These are phyloP conservation scores for Drosophila greeni DNA, from an alignment of 2,888 invertebrate genomes.

Conservation along the genomic window DNA sequence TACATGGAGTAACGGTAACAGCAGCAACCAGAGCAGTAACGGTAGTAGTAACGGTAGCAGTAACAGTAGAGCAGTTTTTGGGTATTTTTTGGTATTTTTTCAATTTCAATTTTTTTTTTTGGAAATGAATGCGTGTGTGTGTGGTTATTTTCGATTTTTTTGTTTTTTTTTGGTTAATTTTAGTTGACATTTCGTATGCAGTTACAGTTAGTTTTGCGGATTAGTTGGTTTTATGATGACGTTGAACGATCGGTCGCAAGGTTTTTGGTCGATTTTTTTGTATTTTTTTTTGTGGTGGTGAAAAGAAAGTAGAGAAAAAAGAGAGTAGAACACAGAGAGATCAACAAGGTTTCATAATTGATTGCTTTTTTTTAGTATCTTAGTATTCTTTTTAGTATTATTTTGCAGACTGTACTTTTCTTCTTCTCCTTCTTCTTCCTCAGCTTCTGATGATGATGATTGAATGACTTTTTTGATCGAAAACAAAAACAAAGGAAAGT, in stretches of 20 bases:
- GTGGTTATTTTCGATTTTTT: not conserved
- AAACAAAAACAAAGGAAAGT: slow-evolving; percentile 2
- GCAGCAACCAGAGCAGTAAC: slow-evolving; percentile 52
- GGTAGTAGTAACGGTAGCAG: slow-evolving; percentile 50
- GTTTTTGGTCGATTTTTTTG: slow-evolving; percentile 40
- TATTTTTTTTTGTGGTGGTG: slow-evolving; percentile 28
- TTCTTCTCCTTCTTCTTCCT: slow-evolving; percentile 41
- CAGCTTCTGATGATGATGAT: slow-evolving; percentile 43
- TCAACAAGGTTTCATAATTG: slow-evolving; percentile 47
- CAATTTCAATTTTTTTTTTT: slow-evolving; percentile 51
- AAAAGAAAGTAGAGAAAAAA: slow-evolving; percentile 70
- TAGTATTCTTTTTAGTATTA: slow-evolving; percentile 6
- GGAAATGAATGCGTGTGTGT: slow-evolving; percentile 44
- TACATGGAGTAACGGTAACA: slow-evolving; percentile 48
- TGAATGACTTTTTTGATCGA: slow-evolving; percentile 28
- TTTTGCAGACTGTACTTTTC: slow-evolving; percentile 42
- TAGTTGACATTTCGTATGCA: slow-evolving; percentile 56
- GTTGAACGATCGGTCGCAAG: slow-evolving; percentile 49
- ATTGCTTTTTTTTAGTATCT: slow-evolving; percentile 17
- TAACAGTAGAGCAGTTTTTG: slow-evolving; percentile 38
- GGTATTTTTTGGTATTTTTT: slow-evolving; percentile 5
- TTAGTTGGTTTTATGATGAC: slow-evolving; percentile 51
- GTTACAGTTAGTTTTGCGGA: slow-evolving; percentile 51
- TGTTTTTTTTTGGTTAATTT: slow-evolving; percentile 42
- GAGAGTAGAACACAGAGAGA: slow-evolving; percentile 63